Conservation (phyloP, 1,140 invertebrate species). For the Drosophila sulfurigaster region DNA sequence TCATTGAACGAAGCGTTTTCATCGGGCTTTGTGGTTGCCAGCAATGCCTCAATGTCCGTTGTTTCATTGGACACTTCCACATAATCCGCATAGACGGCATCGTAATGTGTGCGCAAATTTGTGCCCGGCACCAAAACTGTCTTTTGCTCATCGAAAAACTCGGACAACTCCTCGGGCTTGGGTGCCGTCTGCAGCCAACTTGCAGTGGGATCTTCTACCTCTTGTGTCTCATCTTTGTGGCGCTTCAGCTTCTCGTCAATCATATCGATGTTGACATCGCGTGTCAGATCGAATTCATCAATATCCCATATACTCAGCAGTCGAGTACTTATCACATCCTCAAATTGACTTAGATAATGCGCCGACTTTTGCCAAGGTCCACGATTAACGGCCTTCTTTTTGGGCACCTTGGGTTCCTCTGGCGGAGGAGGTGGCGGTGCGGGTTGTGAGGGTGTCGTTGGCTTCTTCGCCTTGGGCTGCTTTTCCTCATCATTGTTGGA, state of each 20-base stretch:
- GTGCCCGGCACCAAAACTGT: slow-evolving; percentile 59
- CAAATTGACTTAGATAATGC: slow-evolving; percentile 41
- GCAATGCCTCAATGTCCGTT: not conserved
- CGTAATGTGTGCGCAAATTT: slow-evolving; percentile 40
- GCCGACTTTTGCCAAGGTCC: slow-evolving; percentile 69
- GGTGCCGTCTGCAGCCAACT: slow-evolving; percentile 56
- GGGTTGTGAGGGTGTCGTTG: not conserved
- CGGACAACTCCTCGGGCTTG: not conserved
- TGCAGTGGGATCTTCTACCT: slow-evolving; percentile 30
- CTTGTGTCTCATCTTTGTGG: not conserved
- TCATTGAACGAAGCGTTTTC: slow-evolving; percentile 6
- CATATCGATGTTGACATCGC: slow-evolving; percentile 59
- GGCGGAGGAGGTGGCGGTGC: not conserved
- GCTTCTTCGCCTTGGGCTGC: not conserved
- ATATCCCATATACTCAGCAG: slow-evolving; percentile 65
- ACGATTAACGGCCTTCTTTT: slow-evolving; percentile 36
- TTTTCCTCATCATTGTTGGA: slow-evolving; percentile 21
- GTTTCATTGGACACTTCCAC: slow-evolving; percentile 22
- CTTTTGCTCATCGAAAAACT: not conserved
- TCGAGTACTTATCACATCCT: slow-evolving; percentile 43
- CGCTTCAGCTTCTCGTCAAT: slow-evolving; percentile 54
- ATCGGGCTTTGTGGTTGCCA: slow-evolving; percentile 27
- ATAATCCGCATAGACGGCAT: slow-evolving; percentile 44
- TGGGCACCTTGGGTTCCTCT: not conserved
- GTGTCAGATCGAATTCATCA: slow-evolving; percentile 60